Base-by-base conservation (phyloP, 2,888 invertebrate species). In the Punctoribates punctum region DNA sequence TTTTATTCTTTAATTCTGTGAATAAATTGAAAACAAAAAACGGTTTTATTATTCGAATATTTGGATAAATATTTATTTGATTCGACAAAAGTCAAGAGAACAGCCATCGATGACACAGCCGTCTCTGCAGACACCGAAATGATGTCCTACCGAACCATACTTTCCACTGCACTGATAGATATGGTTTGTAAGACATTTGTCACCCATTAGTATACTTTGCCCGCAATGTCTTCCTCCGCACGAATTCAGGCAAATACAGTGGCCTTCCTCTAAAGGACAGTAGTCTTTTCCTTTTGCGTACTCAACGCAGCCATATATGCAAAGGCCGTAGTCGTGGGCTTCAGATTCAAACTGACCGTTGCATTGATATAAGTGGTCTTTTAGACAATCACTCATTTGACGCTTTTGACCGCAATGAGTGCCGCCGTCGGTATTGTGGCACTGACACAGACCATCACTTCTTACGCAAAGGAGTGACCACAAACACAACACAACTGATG, bases 171-270 rank as follows among this genome's bases (percentile, higher is more conserved):
- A 72, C 17, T 72, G 25, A 48, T 72, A 72, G 48, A 72, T 72
- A 17, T 72, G 48, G 25, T 72, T 27, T 11, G 17, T 2, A 1
- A 25, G 2, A 17, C 48, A 72, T 13, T 25, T 17, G 23, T 48
- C 42, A 0, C 65, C 65, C 72, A 72, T 48, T 48, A 72, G 25
- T 23, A 25, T 48, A 23, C 72, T 72, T 4, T 72, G 72, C 17
- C 72, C 72, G 72, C 72, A 72, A 72, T 72, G 72, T 15, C 25
- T 20, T 23, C 72, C 72, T 13, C 25, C 25, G 13, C 72, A 72
- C 0, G 11, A 5, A 20, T 48, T 72, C 25, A 46, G 25, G 27
- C 72, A 72, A 15, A 46, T 23, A 72, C 72, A 72, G 11, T 67
- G 3, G 8, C 65, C 20, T 0, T n/a, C 20, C n/a, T 34, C 65